phyloP scores from a whole-genome alignment of 2,888 invertebrate genomes.

The Noctua janthe region DNA sequence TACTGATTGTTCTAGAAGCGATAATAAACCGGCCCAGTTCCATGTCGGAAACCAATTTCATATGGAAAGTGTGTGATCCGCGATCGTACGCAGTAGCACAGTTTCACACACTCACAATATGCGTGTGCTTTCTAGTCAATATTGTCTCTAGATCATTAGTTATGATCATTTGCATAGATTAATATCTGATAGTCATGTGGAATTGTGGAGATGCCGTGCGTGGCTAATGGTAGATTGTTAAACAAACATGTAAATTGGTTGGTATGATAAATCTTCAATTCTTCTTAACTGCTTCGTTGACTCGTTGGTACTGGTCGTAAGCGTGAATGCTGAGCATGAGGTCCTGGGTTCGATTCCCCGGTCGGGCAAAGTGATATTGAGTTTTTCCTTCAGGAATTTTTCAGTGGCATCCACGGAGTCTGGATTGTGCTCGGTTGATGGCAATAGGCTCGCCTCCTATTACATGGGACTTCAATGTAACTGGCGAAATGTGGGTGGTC shows the following conservation, averaged over 20 bases:
- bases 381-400: no score
- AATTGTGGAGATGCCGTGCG: conserved; percentile 11
- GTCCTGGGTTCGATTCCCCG: no score
- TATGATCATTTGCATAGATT: conserved; percentile 51
- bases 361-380: no score
- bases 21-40: conserved; percentile 52
- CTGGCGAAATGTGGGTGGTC: no score
- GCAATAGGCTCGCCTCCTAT: no score
- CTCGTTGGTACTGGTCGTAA: no score
- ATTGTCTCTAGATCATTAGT: conserved; percentile 54
- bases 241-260: background rate
- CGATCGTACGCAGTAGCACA: conserved; percentile 39
- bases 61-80: conserved; percentile 70
- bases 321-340: no score
- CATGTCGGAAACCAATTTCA: conserved; percentile 66
- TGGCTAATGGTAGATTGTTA: background rate
- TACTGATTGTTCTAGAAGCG: conserved; percentile 23
- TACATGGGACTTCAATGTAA: no score
- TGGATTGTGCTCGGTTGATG: no score
- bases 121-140: conserved; percentile 63
- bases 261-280: background rate
- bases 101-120: conserved; percentile 57
- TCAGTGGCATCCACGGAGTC: no score
- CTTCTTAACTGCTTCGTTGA: no score
- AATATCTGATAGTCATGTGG: background rate